phyloP scores from a whole-genome alignment of 2,797 vertebrate genomes.

The Pteropus rufus region DNA sequence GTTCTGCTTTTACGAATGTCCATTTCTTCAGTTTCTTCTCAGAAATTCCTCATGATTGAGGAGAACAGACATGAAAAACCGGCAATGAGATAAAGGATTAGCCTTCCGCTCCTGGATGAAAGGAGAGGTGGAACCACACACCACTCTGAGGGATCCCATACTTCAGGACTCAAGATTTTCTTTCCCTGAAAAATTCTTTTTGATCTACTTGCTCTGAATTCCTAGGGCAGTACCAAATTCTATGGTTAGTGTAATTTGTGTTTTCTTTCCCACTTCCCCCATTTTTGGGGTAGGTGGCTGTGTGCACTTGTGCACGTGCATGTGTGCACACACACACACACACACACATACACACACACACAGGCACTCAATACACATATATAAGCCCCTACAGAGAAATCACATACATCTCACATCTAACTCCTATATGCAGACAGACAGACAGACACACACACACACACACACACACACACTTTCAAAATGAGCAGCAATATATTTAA shows the following conservation, averaged over 20 bases:
- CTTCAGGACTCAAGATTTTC: no score
- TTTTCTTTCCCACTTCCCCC: background rate
- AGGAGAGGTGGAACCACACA: no score
- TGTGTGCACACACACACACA: background rate
- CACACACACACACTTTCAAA: background rate
- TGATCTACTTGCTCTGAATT: background rate
- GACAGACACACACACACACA: background rate
- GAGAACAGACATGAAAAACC: background rate
- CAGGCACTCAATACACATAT: background rate
- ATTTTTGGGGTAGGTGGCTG: background rate
- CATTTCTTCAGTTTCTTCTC: background rate
- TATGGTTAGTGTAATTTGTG: fast-evolving
- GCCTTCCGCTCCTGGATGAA: fast-evolving
- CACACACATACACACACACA: background rate
- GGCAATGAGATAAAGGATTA: background rate
- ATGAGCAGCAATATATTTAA: background rate
- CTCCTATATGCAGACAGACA: background rate
- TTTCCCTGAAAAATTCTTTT: background rate
- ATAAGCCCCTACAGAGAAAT: background rate
- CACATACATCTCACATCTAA: background rate
- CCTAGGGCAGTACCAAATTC: background rate
- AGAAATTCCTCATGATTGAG: background rate
- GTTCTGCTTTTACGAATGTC: background rate
- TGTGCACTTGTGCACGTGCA: background rate
- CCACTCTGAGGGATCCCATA: no score